These are phyloP conservation scores for Gerris lacustris DNA, from an alignment of 2,888 invertebrate genomes.

Conservation along the genomic window DNA sequence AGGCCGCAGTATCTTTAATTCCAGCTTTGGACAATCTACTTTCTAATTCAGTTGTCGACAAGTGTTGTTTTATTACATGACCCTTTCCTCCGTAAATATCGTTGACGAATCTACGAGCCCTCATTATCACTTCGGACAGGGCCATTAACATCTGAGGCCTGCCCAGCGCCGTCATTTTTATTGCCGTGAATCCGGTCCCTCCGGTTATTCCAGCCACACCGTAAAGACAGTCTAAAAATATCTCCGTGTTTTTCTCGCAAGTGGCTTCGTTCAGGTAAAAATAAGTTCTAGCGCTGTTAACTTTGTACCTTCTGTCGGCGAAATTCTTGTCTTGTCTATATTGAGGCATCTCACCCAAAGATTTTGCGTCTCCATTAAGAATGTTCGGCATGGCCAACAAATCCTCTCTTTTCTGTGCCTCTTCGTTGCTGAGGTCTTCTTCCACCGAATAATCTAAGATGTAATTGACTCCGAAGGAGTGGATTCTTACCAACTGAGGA, in stretches of 20 bases:
- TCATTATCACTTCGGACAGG: constrained; percentile 92
- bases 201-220: constrained; percentile 89
- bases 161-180: constrained; percentile 93
- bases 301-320: constrained; percentile 87
- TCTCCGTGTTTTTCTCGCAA: constrained; percentile 94
- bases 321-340: constrained; percentile 83
- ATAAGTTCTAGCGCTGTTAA: constrained; percentile 89
- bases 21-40: constrained; percentile 62
- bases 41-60: constrained; percentile 74
- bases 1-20: constrained; percentile 64
- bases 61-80: constrained; percentile 74
- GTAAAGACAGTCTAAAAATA: constrained; percentile 84
- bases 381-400: constrained; percentile 49
- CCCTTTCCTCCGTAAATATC: constrained; percentile 65
- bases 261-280: constrained; percentile 96
- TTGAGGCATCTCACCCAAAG: constrained; percentile 53
- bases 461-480: constrained; percentile 95
- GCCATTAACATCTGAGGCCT: constrained; percentile 91
- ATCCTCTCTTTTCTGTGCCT: constrained; percentile 87
- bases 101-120: constrained; percentile 86
- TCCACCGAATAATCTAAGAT: constrained; percentile 98
- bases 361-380: constrained; percentile 6
- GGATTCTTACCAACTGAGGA: constrained; percentile 69
- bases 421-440: constrained; percentile 83
- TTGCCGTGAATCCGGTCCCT: constrained; percentile 89